Base-by-base conservation (phyloP, 1,140 invertebrate species). In the Holcopasites calliopsidis region DNA sequence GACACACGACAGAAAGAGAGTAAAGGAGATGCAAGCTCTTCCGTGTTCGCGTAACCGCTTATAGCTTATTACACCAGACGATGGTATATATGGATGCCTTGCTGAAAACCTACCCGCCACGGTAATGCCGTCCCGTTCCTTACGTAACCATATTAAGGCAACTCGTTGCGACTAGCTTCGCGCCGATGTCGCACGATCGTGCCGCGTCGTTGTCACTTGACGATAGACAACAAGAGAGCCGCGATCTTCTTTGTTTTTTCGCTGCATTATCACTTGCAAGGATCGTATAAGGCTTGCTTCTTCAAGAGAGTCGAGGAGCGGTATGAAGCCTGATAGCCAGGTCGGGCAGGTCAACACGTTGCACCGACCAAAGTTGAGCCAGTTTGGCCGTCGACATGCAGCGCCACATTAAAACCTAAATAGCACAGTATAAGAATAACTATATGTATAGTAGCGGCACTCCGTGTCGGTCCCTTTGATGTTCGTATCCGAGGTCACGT, bases 11-110 rank as follows among this genome's bases (percentile, higher is more conserved):
- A 47, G 47, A 70, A 52, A 47, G 65, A 23, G 52, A 73, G 78
- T 21, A 28, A 60, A 31, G 40, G 68, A 77, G 76, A 73, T 13
- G 42, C 70, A 57, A 64, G 54, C 76, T 83, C 87, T 88, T 88
- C 87, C 87, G 87, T 83, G 86, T 88, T 87, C 82, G 82, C 82
- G 86, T 82, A 86, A 87, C 84, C 83, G 79, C 80, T 86, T 86
- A 84, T 76, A 76, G 83, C 42, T 74, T 74, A 84, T 73, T 72
- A 84, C 78, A 76, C 68, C 38, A 35, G 16, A 44, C 64, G 47
- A 72, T 60, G 62, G 76, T 75, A 60, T 79, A 55, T 82, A 82
- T 76, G 79, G 61, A 77, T 70, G 76, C 35, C 68, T 74, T 38
- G 76, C 55, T 84, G 80, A 79, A 77, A 80, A 70, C 68, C 65